Conservation (phyloP, 2,888 invertebrate genomes). For the Mesoligia furuncula region DNA sequence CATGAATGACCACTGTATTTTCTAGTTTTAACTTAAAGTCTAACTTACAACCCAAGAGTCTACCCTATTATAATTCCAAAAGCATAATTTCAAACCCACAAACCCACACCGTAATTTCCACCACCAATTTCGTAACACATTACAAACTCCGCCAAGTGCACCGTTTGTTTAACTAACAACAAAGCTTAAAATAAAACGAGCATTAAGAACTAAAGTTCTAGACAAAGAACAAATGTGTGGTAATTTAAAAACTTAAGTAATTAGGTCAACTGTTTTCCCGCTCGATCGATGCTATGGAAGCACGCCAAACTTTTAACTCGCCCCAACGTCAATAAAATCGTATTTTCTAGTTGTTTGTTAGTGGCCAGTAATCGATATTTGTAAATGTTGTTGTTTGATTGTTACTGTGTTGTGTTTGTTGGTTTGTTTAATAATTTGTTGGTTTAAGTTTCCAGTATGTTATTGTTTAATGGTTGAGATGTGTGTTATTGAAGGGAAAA, state of each 20-base stretch:
- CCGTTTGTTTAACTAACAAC: conserved; percentile 52
- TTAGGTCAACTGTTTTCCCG: conserved; percentile 84
- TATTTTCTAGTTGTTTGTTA: conserved; percentile 75
- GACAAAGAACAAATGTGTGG: conserved; percentile 69
- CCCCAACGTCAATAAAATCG: conserved; percentile 80
- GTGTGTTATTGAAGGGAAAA: background rate
- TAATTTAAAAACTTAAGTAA: conserved; percentile 85
- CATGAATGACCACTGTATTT: background rate
- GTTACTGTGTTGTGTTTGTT: conserved; percentile 42
- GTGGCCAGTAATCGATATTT: conserved; percentile 77
- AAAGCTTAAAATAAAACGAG: conserved; percentile 43
- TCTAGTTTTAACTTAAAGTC: background rate
- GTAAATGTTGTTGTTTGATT: conserved; percentile 62
- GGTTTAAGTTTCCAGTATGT: conserved; percentile 29
- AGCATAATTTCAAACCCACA: conserved; percentile 6
- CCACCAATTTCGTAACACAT: conserved; percentile 33
- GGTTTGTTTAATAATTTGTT: conserved; percentile 32
- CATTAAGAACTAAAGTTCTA: conserved; percentile 60
- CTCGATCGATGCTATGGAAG: conserved; percentile 75
- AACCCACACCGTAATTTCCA: conserved; percentile 20
- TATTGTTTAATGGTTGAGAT: conserved; percentile 2
- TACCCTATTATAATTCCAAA: background rate
- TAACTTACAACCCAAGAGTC: background rate
- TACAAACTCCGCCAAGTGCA: conserved; percentile 50
- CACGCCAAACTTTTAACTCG: conserved; percentile 79